Conservation (phyloP, 2,888 invertebrate genomes). For the Smittia aterrima region DNA sequence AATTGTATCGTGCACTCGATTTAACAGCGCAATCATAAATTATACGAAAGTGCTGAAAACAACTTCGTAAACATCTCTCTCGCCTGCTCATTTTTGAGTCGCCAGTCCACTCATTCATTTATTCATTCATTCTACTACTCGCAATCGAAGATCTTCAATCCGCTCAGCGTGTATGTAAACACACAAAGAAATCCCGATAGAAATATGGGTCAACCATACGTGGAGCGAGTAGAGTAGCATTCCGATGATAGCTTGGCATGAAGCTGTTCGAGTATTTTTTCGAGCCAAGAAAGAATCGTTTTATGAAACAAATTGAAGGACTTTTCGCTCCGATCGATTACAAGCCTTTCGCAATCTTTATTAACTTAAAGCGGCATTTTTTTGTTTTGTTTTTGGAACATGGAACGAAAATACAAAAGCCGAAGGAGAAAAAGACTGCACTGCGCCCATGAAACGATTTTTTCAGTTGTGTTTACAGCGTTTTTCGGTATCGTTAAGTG, state of each 20-base stretch:
- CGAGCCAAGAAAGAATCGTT: neutral
- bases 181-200: neutral
- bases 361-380: neutral
- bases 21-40: neutral
- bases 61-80: neutral
- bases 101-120: neutral
- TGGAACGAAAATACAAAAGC: conserved; percentile 1
- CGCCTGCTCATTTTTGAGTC: neutral
- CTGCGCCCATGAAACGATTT: conserved; percentile 23
- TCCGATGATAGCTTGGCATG: neutral
- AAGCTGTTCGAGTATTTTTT: neutral
- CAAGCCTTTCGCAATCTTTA: conserved; percentile 7
- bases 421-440: conserved; percentile 22
- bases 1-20: neutral
- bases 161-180: no score
- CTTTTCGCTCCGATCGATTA: neutral
- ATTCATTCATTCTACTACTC: neutral
- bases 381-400: no score
- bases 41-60: neutral
- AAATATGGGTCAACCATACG: neutral
- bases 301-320: neutral
- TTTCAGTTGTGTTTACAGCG: neutral
- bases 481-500: conserved; percentile 16
- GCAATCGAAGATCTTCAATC: neutral
- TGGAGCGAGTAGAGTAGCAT: neutral